phyloP scores from a whole-genome alignment of 2,113 vertebrate species.

The Myrmecophaga tridactyla region DNA sequence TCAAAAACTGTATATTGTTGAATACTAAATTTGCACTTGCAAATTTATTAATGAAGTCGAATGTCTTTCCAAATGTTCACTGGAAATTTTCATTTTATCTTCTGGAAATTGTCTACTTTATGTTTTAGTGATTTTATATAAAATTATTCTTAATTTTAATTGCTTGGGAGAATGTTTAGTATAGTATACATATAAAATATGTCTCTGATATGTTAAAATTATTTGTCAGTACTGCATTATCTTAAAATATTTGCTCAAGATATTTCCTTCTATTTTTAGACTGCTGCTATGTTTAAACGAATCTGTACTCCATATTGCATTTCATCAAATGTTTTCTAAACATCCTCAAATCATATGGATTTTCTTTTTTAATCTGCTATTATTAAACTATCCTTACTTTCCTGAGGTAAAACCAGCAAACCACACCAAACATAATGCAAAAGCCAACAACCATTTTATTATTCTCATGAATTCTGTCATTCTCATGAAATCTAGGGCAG shows the following conservation, averaged over 20 bases:
- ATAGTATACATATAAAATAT: neutral
- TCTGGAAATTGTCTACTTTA: neutral
- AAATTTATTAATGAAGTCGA: no score
- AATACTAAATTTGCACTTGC: no score
- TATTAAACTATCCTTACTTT: neutral
- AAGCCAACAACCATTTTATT: neutral
- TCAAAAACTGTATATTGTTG: no score
- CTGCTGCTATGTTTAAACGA: neutral
- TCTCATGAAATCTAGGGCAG: neutral
- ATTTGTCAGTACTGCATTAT: neutral
- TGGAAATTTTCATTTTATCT: neutral
- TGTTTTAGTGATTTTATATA: neutral
- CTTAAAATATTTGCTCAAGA: neutral
- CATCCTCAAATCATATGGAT: neutral
- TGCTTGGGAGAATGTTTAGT: neutral
- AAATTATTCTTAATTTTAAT: neutral
- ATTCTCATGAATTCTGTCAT: neutral
- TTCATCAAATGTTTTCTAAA: neutral
- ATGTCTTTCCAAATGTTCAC: no score
- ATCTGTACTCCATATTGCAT: neutral
- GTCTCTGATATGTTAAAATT: neutral
- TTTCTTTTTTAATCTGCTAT: neutral
- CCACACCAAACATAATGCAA: neutral
- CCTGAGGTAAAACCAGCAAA: neutral
- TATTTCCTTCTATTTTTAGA: neutral